Conservation (phyloP, 2,888 invertebrate species). For the Mimumesa dahlbomi region DNA sequence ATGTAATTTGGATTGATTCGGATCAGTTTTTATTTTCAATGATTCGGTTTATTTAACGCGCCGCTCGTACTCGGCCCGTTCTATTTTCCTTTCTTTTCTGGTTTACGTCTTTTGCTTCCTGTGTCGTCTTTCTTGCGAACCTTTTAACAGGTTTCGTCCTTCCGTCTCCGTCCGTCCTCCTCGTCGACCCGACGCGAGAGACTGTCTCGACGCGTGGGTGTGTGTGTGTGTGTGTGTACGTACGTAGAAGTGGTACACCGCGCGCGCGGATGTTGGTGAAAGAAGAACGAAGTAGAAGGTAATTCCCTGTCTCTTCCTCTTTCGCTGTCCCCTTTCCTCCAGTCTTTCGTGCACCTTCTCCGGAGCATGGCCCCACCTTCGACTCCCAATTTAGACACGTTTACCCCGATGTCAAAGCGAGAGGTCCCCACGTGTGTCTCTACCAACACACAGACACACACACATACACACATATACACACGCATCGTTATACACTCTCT, state of each 20-base stretch:
- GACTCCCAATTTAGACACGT: conserved; percentile 75
- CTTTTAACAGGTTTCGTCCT: conserved; percentile 5
- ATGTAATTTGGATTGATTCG: no score
- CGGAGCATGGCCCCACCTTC: conserved; percentile 58
- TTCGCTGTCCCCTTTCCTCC: conserved; percentile 26
- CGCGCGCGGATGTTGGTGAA: conserved; percentile 4
- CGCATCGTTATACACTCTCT: conserved; percentile 50
- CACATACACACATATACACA: conserved; percentile 10
- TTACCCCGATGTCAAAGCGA: conserved; percentile 59
- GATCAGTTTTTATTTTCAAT: no score
- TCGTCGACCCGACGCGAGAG: conserved; percentile 2
- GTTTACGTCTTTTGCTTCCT: conserved; percentile 12
- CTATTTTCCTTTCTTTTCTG: neutral
- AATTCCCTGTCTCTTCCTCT: conserved; percentile 43
- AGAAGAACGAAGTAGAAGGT: conserved; percentile 52
- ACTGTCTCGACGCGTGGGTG: conserved; percentile 27
- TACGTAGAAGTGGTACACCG: conserved; percentile 17
- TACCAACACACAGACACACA: conserved; percentile 15
- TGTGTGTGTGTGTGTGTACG: conserved; percentile 34
- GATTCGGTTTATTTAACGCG: no score
- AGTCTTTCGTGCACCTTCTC: conserved; percentile 54
- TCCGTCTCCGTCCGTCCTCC: conserved; percentile 8
- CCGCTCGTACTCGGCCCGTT: neutral
- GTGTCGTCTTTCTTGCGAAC: conserved; percentile 21
- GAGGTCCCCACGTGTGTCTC: conserved; percentile 43